phyloP scores from a whole-genome alignment of 2,888 invertebrate species.

The Andrena chrysosceles region DNA sequence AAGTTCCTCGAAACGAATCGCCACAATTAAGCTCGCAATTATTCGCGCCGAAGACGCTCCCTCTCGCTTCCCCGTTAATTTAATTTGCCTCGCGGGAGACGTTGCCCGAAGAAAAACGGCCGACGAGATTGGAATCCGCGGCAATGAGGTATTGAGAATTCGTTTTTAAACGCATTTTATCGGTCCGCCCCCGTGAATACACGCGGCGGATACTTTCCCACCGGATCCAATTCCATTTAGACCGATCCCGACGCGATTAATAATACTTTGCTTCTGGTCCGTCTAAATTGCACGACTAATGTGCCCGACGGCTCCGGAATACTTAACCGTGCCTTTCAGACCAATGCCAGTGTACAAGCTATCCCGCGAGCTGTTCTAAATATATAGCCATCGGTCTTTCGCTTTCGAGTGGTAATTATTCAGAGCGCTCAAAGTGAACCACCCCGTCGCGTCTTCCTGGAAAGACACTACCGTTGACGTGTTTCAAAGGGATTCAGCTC shows the following conservation, averaged over 20 bases:
- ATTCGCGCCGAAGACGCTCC: conserved; percentile 66
- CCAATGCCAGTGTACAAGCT: neutral
- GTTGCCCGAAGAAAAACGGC: conserved; percentile 64
- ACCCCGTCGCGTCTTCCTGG: neutral
- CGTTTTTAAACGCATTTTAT: conserved; percentile 64
- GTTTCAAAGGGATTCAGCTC: neutral
- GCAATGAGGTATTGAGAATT: conserved; percentile 53
- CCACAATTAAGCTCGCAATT: conserved; percentile 73
- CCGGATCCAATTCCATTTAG: conserved; percentile 32
- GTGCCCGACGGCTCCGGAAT: conserved; percentile 30
- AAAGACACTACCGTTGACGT: neutral
- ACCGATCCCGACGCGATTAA: conserved; percentile 16
- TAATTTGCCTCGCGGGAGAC: conserved; percentile 71
- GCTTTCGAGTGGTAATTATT: conserved; percentile 16
- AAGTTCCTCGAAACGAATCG: conserved; percentile 65
- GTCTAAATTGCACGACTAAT: conserved; percentile 33
- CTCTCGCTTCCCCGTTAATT: conserved; percentile 63
- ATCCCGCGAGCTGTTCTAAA: conserved; percentile 14
- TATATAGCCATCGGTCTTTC: conserved; percentile 2
- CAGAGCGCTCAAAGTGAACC: conserved; percentile 15
- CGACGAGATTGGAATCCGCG: conserved; percentile 63
- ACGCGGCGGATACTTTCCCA: conserved; percentile 28
- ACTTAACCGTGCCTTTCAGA: conserved; percentile 13
- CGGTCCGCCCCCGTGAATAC: conserved; percentile 17
- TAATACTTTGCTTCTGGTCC: conserved; percentile 7